Conservation (phyloP, 2,113 vertebrate genomes). For the Ctenodactylus gundi region DNA sequence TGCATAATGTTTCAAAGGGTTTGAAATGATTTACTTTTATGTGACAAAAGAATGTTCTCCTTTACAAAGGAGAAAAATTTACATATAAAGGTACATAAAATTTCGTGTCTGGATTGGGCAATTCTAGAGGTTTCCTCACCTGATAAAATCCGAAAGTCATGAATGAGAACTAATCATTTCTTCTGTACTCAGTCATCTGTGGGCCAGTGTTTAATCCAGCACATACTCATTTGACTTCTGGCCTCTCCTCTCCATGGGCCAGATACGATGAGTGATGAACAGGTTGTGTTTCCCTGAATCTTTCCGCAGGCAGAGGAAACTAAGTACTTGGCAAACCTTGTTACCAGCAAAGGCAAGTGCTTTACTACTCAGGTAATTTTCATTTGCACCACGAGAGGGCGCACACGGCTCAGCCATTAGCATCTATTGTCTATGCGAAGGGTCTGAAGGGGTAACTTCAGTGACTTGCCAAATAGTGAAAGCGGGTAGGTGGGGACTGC, state of each 20-base stretch:
- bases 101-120: not conserved
- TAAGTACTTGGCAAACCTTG: not conserved
- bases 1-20: not conserved
- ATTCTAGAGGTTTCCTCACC: not conserved
- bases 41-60: not conserved
- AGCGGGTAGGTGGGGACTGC: no score
- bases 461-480: not conserved
- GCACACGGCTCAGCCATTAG: not conserved
- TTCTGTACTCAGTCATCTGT: not conserved
- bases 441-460: not conserved
- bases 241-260: not conserved
- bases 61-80: no score
- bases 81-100: no score
- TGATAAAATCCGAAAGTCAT: not conserved
- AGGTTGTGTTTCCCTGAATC: not conserved
- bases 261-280: not conserved
- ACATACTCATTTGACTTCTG: not conserved
- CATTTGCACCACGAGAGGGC: conserved; percentile 45
- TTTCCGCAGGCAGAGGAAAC: not conserved
- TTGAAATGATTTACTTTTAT: not conserved
- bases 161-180: not conserved
- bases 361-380: not conserved
- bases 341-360: not conserved
- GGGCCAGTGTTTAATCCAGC: not conserved
- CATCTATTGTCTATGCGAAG: not conserved